Base-by-base conservation (phyloP, 2,888 invertebrate genomes). In the Cheilosia variabilis region DNA sequence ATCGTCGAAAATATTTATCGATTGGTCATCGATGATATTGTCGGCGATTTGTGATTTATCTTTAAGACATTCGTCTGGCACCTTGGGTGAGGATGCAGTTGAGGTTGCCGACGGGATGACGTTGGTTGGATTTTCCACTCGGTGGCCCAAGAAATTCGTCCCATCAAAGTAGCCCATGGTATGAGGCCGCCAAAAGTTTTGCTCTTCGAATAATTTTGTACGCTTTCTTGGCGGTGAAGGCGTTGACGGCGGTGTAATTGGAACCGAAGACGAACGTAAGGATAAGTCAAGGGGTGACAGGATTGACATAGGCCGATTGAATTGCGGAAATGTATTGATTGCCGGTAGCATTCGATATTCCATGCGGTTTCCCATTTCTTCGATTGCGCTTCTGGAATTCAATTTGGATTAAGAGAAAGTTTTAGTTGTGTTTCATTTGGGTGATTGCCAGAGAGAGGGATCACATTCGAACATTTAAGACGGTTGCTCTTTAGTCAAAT, bases 191-290 rank as follows among this genome's bases (percentile, higher is more conserved):
- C 91, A 92, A 88, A 92, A 89, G 87, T 90, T 89, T 87, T 90
- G 90, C 55, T 89, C 89, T 50, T 89, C 89, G 87, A 89, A 89
- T 89, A 90, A 89, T 89, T 91, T 90, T 81, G 89, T 88, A 24
- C 91, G 90, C 82, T 92, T 92, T 57, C 92, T 88, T 15, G 92
- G 92, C 4, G 92, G 93, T 62, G 92, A 93, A 34, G 92, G 92
- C 52, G 92, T 92, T 63, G 92, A 90, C 41, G 92, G 92, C 50
- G 92, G 92, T 55, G 92, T 92, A 81, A 92, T 92, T 88, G 92
- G 92, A 73, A 91, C 88, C 31, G 88, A 87, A 22, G 91, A 87
- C 19, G 92, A 89, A 43, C 92, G 89, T 69, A 92, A 81, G 41
- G 92, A 92, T 55, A 92, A 89, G 88, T 92, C 92, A 80, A 92